Evolutionary conservation across 2,797 vertebrate species (phyloP).

Genomic region (Cercopithecus diana): DNA sequence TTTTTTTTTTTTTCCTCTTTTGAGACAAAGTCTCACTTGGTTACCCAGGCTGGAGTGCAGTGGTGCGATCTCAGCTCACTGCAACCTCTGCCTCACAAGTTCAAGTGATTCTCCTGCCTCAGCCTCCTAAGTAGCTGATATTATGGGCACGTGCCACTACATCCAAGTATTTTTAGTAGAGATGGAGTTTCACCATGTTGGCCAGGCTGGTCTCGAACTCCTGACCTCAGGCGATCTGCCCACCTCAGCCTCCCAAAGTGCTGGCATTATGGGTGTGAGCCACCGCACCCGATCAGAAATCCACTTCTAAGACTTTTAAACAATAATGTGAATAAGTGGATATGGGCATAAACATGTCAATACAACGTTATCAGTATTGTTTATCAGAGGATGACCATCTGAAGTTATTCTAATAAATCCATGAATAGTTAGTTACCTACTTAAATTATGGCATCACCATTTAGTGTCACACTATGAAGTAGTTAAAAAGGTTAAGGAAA

Average conservation of each 20-base stretch:
- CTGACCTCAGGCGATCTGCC: neutral
- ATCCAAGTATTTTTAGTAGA: neutral
- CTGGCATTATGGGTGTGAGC: neutral
- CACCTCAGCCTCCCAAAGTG: neutral
- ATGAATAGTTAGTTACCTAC: neutral
- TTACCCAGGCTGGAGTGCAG: neutral
- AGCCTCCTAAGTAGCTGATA: neutral
- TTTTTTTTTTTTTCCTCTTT: no score
- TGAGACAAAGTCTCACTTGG: neutral
- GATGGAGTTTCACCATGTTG: neutral
- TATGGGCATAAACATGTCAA: neutral
- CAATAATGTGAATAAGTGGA: neutral
- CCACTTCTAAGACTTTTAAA: neutral
- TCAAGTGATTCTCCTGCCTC: neutral
- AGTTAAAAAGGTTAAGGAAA: neutral
- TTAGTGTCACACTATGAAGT: neutral
- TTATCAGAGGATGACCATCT: neutral
- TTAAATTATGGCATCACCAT: neutral
- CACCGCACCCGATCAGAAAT: fast-evolving
- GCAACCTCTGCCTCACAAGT: neutral
- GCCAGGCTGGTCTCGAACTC: neutral
- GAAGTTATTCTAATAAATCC: neutral
- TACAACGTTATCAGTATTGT: neutral
- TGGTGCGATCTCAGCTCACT: neutral
- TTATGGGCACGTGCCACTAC: neutral